phyloP scores from a whole-genome alignment of 2,888 invertebrate genomes.

The Drosophila histrio region DNA sequence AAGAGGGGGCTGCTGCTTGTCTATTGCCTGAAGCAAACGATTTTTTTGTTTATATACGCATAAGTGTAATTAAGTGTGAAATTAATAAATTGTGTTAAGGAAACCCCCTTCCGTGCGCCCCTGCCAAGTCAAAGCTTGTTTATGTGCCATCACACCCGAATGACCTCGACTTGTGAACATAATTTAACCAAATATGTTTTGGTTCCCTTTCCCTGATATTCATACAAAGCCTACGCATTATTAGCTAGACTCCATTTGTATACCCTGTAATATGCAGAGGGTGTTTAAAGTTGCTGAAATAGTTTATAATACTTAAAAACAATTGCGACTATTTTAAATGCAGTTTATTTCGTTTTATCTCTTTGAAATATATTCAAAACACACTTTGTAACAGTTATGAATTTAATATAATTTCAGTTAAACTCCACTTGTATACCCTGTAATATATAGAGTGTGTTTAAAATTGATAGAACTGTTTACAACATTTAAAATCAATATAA shows the following conservation, averaged over 20 bases:
- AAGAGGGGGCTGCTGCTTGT: background rate
- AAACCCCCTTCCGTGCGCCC: constrained; percentile 9
- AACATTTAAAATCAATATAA: background rate
- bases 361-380: background rate
- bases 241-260: constrained; percentile 1
- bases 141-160: constrained; percentile 10
- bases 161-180: constrained; percentile 38
- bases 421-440: constrained; percentile 7
- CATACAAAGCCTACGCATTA: background rate
- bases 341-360: constrained; percentile 9
- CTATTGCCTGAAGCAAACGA: background rate
- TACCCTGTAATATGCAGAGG: background rate
- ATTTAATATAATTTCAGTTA: too few species aligned
- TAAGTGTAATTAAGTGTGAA: background rate
- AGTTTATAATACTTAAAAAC: constrained; percentile 9
- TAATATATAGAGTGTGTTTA: background rate
- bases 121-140: constrained; percentile 17
- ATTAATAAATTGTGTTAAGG: background rate
- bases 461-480: constrained; percentile 4
- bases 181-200: constrained; percentile 40
- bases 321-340: background rate
- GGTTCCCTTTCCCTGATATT: constrained; percentile 15
- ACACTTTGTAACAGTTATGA: too few species aligned
- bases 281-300: background rate
- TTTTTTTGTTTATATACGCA: background rate